Evolutionary conservation across 1,140 invertebrate genomes (phyloP), one percentile per base, ranked within the genome.

Genomic region (Anastrepha obliqua): DNA sequence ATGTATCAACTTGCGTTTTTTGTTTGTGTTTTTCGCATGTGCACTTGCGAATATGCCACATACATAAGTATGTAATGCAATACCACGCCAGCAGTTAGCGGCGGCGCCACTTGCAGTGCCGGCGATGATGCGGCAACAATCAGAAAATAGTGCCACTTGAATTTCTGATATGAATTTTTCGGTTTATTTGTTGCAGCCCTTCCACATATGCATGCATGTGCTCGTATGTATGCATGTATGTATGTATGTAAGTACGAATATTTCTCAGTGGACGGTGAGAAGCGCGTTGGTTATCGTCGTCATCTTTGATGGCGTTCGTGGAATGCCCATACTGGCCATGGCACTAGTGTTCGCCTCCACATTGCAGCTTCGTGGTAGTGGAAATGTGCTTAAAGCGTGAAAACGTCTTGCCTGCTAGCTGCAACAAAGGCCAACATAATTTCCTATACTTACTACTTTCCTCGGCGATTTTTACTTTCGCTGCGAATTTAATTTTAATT

Each of bases 401-500:
- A n/a, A 42, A 74, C 39, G 39, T 74, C 67, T 74, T 74, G 39
- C 15, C 5, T 44, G 9, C 1, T 29, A 29, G 29, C 29, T 29
- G 29, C 29, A 29, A 29, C 29, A 29, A 29, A 29, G 29, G 29
- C 9, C 67, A 8, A 15, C 39, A 17, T 15, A 47, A 11, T 7
- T 6, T 17, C 44, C 39, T 3, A 44, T 2, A 44, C 44, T 55
- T 6, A 17, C 44, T 15, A 51, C 42, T 74, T 55, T 8, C 74
- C 8, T 9, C 55, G 3, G 74, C 74, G 74, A 44, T 81, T 55
- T 29, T 81, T 42, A 81, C 74, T 81, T 81, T 81, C 47, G n/a
- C 47, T 20, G 47, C 74, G 74, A 81, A 81, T 81, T 55, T 55
- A 81, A 81, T 74, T 81, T 81, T 81, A 81, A 81, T 81, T 81